Percentiles rank a stretch among this genome's conserved stretches.
These are phyloP conservation scores for Theonella swinhoei DNA, from an alignment of 37 sponge, comb jelly and placozoan genomes.

Conservation along the genomic window DNA sequence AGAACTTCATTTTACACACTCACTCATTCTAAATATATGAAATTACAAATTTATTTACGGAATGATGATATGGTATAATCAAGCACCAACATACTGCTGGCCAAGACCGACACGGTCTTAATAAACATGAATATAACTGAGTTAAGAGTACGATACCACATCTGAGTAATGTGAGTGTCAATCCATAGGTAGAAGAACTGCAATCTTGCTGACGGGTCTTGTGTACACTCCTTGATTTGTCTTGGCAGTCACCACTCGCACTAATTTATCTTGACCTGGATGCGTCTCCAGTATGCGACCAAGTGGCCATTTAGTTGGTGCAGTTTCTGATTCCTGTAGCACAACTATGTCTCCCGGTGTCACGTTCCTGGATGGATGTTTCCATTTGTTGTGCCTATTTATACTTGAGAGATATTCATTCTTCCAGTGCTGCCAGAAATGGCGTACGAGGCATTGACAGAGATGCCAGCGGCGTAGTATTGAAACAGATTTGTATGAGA, in stretches of 20 bases:
- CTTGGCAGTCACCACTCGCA: slow-evolving; percentile 31
- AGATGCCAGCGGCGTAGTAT: slow-evolving; percentile 34
- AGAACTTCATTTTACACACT: not conserved
- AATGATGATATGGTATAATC: not conserved
- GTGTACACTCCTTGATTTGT: slow-evolving; percentile 13
- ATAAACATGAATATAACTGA: not conserved
- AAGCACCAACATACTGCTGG: not conserved
- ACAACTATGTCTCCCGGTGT: slow-evolving; percentile 22
- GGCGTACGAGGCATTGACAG: slow-evolving; percentile 31
- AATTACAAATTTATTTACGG: not conserved
- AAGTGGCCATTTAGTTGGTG: slow-evolving; percentile 19
- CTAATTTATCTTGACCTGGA: slow-evolving; percentile 20
- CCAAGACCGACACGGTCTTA: not conserved
- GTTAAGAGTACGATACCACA: not conserved
- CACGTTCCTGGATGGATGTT: slow-evolving; percentile 11
- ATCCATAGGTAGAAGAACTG: slow-evolving; percentile 18
- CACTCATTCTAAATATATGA: not conserved
- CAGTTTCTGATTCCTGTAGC: slow-evolving; percentile 12
- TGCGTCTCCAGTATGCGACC: slow-evolving; percentile 9
- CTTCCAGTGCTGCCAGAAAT: slow-evolving; percentile 42
- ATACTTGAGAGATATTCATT: slow-evolving; percentile 24
- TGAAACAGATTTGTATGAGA: slow-evolving; percentile 5
- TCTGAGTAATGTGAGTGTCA: not conserved
- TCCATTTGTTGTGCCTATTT: slow-evolving; percentile 20
- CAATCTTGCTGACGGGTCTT: slow-evolving; percentile 25